Evolutionary conservation across 2,797 vertebrate species (phyloP), one percentile per base, ranked within the genome.

Genomic region (Clarias pachynema): DNA sequence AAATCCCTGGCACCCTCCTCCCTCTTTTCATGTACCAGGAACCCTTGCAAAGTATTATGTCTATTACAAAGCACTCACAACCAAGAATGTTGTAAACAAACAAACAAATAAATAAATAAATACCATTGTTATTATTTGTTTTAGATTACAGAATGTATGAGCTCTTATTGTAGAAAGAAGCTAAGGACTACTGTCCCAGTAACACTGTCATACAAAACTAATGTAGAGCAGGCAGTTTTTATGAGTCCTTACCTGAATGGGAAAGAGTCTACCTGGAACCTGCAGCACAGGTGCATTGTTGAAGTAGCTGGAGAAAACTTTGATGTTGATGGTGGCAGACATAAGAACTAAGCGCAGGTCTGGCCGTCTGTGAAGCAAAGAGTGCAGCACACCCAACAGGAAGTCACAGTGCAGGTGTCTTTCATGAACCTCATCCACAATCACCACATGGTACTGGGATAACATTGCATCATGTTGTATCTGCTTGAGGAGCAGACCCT

Each of bases 311-410:
- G 97, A 96, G 85, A 99, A 99, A 15, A 99, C 97, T 12, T 91
- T 93, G 89, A 97, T 97, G 92, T 99, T 98, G 94, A 98, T 97
- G 90, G 98, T 99, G 87, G 98, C 98, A 0, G 98, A 99, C 97
- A 99, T 99, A 82, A 99, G 96, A 81, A 99, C 88, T 87, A 99
- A 93, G 22, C 95, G 96, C 40, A 98, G 93, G 91, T 96, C 94
- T 0, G 95, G 92, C 0, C 96, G 93, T 0, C 59, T 0, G 0
- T 91, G 87, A n/a, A 97, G 91, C 18, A 99, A 94, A 0, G 94
- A 89, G 0, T 94, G 95, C 14, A 99, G 93, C 44, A 98, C 94
- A 0, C 98, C 98, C 2, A 99, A 93, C 0, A 99, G 95, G 89
- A 98, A 97, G 90, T 99, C 97, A 0, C 96, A 95, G 87, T 98